Evolutionary conservation across 2,888 invertebrate genomes (phyloP).

Genomic region (Drosophila atripex): DNA sequence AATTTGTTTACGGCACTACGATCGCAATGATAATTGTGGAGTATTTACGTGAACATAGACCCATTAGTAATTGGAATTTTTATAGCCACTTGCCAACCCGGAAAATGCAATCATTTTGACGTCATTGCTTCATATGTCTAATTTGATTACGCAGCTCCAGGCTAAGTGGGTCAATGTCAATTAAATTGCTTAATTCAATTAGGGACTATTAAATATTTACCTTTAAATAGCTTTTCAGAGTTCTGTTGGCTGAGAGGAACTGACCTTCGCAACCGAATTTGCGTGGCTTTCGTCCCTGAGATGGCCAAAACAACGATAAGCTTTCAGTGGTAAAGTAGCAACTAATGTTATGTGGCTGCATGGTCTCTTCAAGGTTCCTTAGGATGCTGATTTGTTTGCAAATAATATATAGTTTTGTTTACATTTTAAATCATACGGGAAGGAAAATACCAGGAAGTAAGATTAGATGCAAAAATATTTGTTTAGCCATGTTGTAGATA

Average conservation of each 20-base stretch:
- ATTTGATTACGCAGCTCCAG: slow-evolving; percentile 56
- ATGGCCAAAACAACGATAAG: slow-evolving; percentile 32
- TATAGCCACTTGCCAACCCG: slow-evolving; percentile 3
- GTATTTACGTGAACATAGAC: neutral
- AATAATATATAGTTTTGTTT: slow-evolving; percentile 5
- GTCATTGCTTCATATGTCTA: slow-evolving; percentile 49
- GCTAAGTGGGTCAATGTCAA: slow-evolving; percentile 64
- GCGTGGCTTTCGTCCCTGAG: slow-evolving; percentile 16
- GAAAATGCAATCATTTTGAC: slow-evolving; percentile 25
- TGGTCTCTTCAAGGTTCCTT: slow-evolving; percentile 1
- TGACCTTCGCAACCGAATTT: slow-evolving; percentile 46
- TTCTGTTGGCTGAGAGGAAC: slow-evolving; percentile 7
- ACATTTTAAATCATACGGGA: neutral
- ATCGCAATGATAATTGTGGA: slow-evolving; percentile 25
- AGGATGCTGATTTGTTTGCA: slow-evolving; percentile 1
- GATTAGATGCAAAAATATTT: neutral
- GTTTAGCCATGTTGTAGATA: neutral
- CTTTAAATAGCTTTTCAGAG: neutral
- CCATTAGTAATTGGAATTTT: slow-evolving; percentile 18
- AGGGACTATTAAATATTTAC: slow-evolving; percentile 1
- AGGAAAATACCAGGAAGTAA: slow-evolving; percentile 1
- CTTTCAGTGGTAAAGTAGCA: neutral
- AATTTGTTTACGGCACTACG: slow-evolving; percentile 37
- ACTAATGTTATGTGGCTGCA: slow-evolving; percentile 8
- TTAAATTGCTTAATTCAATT: slow-evolving; percentile 45